Evolutionary conservation across 2,797 vertebrate genomes (phyloP), one percentile per base, ranked within the genome.

Genomic region (Poeciliopsis paucimaculata): DNA sequence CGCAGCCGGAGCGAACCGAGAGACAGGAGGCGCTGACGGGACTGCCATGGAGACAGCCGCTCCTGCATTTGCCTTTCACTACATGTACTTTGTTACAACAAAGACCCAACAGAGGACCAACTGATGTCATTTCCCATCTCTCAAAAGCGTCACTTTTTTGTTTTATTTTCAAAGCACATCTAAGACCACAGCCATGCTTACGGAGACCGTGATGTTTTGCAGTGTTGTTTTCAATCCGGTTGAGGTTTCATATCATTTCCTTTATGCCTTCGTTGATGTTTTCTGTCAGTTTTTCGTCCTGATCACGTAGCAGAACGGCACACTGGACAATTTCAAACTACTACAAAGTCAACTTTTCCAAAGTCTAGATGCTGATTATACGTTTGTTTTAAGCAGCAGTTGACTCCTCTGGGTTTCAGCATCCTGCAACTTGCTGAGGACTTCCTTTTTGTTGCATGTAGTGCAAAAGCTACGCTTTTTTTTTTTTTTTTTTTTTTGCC

Each of bases 1-100:
- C 96, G 96, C 75, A 98, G 97, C 92, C 96, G 96, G 81, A 98
- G 97, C 78, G 96, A 97, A 64, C 97, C 97, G 23, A 94, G 96
- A 88, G 97, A 97, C 78, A 93, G 97, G 84, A 95, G 97, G 77
- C 97, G 96, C 87, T 91, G 92, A 89, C 79, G 86, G 93, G 91
- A 91, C 93, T 92, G 91, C 93, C 87, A 39, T 31, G 78, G 76
- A 91, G 84, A 84, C 84, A 82, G 53, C 85, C 86, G 49, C 87
- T 83, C 80, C 86, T 90, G 82, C 88, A 82, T 91, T 91, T 92
- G 92, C 90, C 90, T 91, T 93, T 93, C 90, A 92, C 93, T 91
- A 93, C 90, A 93, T 94, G 93, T 95, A 92, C 94, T 91, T 93
- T 90, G 88, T 93, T 92, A 88, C 87, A 90, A 93, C 90, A 84